Conservation (phyloP, 2,888 invertebrate species). For the Hanleya hanleyi region DNA sequence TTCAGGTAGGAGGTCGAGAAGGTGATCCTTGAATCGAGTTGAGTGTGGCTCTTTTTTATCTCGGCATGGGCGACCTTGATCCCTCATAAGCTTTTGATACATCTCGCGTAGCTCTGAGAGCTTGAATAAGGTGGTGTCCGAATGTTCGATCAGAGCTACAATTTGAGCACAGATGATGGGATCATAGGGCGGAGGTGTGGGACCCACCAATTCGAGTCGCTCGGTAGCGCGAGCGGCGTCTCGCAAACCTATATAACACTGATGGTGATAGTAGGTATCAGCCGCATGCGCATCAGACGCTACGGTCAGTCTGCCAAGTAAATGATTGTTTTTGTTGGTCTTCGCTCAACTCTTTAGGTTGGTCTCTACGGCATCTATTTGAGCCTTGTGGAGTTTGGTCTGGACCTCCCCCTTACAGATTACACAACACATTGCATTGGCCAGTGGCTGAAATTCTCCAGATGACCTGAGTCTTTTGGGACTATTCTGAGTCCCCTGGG, state of each 20-base stretch:
- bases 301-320: not conserved
- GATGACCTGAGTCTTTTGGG: not conserved
- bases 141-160: not conserved
- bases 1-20: not conserved
- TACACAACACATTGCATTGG: not conserved
- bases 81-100: not conserved
- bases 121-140: not conserved
- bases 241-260: not conserved
- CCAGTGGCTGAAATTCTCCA: not conserved
- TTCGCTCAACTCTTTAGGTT: too few relatives aligned
- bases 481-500: not conserved
- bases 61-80: not conserved
- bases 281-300: too few relatives aligned
- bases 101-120: not conserved
- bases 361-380: not conserved
- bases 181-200: not conserved
- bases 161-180: not conserved
- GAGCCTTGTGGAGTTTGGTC: not conserved
- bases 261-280: too few relatives aligned
- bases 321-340: not conserved
- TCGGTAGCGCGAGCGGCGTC: not conserved
- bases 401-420: not conserved
- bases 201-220: not conserved
- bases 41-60: not conserved
- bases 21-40: not conserved